Evolutionary conservation across 2,797 vertebrate genomes (phyloP).

Genomic region (Thripadectes ignobilis): DNA sequence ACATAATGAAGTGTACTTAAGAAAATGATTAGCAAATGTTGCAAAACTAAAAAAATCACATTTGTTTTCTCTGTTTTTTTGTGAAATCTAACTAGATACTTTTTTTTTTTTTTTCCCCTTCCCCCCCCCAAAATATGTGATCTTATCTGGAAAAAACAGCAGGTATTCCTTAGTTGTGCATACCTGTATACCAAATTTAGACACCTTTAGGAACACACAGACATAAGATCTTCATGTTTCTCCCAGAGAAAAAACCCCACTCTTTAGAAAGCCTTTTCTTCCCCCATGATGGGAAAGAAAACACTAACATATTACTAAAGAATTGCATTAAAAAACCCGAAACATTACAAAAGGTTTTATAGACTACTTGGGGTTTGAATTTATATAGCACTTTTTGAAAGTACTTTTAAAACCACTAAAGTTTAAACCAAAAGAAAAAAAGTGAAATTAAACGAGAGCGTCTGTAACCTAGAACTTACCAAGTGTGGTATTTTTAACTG

Average conservation of each 20-base stretch:
- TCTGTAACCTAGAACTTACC: slow-evolving; percentile 11
- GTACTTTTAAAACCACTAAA: background rate
- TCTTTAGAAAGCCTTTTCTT: background rate
- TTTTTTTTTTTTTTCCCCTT: background rate
- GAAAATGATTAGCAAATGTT: slow-evolving; percentile 17
- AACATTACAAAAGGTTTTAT: background rate
- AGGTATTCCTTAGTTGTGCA: background rate
- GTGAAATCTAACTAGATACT: background rate
- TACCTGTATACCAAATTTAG: background rate
- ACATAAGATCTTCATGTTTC: background rate
- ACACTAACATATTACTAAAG: background rate
- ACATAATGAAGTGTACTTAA: background rate
- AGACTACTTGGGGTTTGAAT: background rate
- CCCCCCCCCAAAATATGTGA: background rate
- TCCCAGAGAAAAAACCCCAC: background rate
- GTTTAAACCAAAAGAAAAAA: background rate
- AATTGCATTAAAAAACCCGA: background rate
- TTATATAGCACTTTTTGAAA: background rate
- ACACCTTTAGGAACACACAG: background rate
- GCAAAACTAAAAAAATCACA: background rate
- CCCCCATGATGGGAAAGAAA: background rate
- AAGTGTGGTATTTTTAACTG: slow-evolving; percentile 59
- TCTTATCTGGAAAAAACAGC: background rate
- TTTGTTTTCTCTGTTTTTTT: background rate
- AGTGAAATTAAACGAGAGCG: slow-evolving; percentile 7